Evolutionary conservation across 2,888 invertebrate species (phyloP).

Genomic region (Himalopsyche kuldschensis): DNA sequence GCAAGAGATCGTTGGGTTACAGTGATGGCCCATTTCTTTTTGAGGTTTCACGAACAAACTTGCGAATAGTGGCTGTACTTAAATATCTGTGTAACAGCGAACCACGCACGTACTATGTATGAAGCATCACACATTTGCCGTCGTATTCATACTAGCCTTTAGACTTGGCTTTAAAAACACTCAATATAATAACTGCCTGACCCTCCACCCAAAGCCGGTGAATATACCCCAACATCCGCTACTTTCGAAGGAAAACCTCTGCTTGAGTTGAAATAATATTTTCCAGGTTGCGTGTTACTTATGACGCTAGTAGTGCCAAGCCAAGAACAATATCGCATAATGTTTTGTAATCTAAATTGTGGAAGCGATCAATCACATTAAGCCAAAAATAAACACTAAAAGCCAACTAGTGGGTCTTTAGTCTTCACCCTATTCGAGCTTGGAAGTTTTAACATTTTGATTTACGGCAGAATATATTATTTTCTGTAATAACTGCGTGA

Average conservation of each 20-base stretch:
- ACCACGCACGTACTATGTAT: too few relatives aligned
- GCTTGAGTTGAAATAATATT: neutral
- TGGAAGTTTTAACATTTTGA: neutral
- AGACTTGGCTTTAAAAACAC: too few relatives aligned
- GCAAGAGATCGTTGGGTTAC: too few relatives aligned
- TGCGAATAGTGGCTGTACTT: too few relatives aligned
- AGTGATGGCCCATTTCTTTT: too few relatives aligned
- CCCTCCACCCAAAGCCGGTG: too few relatives aligned
- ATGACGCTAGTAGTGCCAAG: neutral
- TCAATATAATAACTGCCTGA: too few relatives aligned
- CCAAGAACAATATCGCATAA: neutral
- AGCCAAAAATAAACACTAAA: neutral
- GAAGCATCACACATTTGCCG: too few relatives aligned
- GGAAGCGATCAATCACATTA: neutral
- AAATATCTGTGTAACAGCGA: too few relatives aligned
- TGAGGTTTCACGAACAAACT: too few relatives aligned
- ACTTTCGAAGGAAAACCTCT: neutral
- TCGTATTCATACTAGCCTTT: too few relatives aligned
- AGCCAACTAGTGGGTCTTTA: neutral
- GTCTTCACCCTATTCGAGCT: neutral
- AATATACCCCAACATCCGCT: too few relatives aligned
- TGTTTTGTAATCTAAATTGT: neutral
- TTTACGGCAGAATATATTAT: neutral
- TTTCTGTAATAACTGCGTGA: neutral
- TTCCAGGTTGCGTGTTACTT: neutral